Conservation (phyloP, 2,113 vertebrate species). For the Mohoua ochrocephala region DNA sequence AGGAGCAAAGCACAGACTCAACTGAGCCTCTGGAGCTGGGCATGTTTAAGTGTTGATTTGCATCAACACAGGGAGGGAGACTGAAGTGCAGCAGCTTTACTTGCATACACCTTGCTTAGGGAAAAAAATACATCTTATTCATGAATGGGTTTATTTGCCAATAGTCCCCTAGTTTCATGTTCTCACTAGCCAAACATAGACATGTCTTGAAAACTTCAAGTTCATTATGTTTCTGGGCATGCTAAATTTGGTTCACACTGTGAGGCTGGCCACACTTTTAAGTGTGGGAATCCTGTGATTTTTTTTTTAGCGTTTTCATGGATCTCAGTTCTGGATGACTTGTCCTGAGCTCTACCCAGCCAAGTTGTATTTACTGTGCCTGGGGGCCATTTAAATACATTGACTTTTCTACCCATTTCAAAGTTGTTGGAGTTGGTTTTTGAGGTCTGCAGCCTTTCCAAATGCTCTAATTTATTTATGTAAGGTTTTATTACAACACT, state of each 20-base stretch:
- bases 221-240: not conserved
- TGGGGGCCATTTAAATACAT: not conserved
- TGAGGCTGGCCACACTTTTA: not conserved
- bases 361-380: not conserved
- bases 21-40: accelerated
- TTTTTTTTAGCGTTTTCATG: not conserved
- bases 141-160: not conserved
- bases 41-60: not conserved
- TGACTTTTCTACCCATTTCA: not conserved
- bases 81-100: not conserved
- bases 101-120: not conserved
- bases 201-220: not conserved
- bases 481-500: not conserved
- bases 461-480: not conserved
- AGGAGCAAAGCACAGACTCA: not conserved
- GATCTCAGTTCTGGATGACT: not conserved
- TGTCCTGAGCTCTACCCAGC: not conserved
- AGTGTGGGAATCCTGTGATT: not conserved
- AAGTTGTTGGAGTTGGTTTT: not conserved
- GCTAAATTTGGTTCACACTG: not conserved
- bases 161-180: not conserved
- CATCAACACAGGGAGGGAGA: not conserved
- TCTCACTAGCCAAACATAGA: not conserved
- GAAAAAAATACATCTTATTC: not conserved
- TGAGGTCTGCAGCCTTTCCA: not conserved